Evolutionary conservation across 2,113 vertebrate genomes (phyloP).

Genomic region (Gasterosteus aculeatus): DNA sequence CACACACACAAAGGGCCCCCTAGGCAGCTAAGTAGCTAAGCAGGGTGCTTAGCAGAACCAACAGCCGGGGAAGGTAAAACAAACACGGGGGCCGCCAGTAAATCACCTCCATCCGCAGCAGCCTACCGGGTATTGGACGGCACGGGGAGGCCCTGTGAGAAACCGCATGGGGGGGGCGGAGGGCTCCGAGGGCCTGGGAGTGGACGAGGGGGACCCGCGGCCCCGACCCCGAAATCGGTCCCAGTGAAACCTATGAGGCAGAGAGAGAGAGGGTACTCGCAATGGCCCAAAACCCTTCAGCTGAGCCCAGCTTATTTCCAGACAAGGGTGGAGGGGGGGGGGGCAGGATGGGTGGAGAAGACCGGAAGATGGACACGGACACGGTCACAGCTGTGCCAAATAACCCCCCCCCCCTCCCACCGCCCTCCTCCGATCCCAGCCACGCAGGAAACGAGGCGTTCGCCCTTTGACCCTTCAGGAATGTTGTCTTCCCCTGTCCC

Average conservation of each 20-base stretch:
- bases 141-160: conserved; percentile 62
- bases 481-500: conserved; percentile 57
- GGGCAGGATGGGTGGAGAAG: conserved; percentile 27
- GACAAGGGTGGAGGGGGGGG: not conserved
- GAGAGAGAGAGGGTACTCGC: conserved; percentile 1
- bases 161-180: conserved; percentile 18
- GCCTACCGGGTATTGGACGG: conserved; percentile 60
- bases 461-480: conserved; percentile 70
- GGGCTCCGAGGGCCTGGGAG: conserved; percentile 11
- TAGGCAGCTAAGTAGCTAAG: conserved; percentile 70
- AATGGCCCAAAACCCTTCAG: not conserved
- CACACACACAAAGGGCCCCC: conserved; percentile 45
- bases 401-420: conserved; percentile 20
- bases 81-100: conserved; percentile 73
- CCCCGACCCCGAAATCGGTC: not conserved
- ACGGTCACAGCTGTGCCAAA: conserved; percentile 27
- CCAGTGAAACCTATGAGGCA: not conserved
- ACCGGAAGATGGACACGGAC: conserved; percentile 27
- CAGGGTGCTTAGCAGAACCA: conserved; percentile 71
- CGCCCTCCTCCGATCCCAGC: conserved; percentile 33
- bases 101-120: conserved; percentile 73
- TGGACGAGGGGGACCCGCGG: not conserved
- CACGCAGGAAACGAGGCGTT: conserved; percentile 64
- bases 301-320: not conserved
- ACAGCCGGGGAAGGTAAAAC: conserved; percentile 69